Percentiles rank a stretch among this genome's conserved stretches.
These are phyloP conservation scores for Sorex maritimensis DNA, from an alignment of 2,797 vertebrate genomes.

Conservation along the genomic window DNA sequence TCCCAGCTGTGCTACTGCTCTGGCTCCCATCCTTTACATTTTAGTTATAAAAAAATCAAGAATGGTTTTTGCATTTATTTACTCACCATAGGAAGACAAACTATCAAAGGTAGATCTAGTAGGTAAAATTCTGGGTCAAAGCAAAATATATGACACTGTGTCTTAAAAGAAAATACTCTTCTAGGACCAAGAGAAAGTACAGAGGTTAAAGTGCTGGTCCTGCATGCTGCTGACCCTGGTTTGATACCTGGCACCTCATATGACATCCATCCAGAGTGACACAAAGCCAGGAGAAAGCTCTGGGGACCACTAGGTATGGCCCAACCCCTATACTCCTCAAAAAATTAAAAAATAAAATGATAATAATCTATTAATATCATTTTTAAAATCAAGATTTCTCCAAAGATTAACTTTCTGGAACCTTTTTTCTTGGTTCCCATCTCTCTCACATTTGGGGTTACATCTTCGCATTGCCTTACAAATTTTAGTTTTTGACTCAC, in stretches of 20 bases:
- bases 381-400: not conserved
- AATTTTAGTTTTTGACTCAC: not conserved
- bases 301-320: too few species aligned
- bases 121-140: slow-evolving; percentile 1
- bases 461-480: not conserved
- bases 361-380: not conserved
- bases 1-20: too few species aligned
- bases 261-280: too few species aligned
- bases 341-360: too few species aligned
- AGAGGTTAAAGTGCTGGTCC: too few species aligned
- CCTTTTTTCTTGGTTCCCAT: not conserved
- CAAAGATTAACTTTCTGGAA: slow-evolving; percentile 26
- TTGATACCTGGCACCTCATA: too few species aligned
- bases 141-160: not conserved
- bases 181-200: too few species aligned
- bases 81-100: not conserved
- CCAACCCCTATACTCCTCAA: too few species aligned
- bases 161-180: too few species aligned
- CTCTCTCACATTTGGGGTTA: not conserved
- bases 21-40: not conserved
- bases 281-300: too few species aligned
- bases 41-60: slow-evolving; percentile 13
- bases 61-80: not conserved
- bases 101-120: not conserved
- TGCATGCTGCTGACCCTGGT: too few species aligned